Evolutionary conservation across 2,113 vertebrate species (phyloP).

Genomic region (Empidonax traillii): DNA sequence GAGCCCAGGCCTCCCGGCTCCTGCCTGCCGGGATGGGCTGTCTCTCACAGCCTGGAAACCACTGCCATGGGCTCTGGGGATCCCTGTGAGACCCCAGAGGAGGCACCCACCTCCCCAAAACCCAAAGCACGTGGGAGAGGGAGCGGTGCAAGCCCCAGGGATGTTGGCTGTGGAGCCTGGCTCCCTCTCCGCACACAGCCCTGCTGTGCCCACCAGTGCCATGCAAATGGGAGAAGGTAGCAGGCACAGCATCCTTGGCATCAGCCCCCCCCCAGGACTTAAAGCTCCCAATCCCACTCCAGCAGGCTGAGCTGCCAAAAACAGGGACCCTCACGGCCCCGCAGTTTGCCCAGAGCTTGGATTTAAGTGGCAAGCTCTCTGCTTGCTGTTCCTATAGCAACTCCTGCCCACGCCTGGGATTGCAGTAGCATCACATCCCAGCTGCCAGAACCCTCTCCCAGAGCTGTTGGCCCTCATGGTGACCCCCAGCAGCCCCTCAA

Average conservation of each 20-base stretch:
- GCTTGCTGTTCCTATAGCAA: constrained; percentile 46
- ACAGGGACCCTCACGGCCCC: background rate
- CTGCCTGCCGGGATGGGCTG: background rate
- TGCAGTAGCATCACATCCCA: background rate
- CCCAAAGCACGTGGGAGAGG: accelerated
- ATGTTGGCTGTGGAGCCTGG: background rate
- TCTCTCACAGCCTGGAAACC: background rate
- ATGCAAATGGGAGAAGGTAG: accelerated
- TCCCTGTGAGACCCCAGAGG: background rate
- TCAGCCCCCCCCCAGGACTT: background rate
- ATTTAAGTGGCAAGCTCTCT: background rate
- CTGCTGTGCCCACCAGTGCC: background rate
- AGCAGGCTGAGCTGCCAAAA: background rate
- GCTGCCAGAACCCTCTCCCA: background rate
- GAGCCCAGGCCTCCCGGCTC: background rate
- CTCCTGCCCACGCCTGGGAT: background rate
- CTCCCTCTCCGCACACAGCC: background rate
- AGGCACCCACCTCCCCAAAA: background rate
- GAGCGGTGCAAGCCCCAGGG: background rate
- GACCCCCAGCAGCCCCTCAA: background rate
- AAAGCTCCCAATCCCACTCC: background rate
- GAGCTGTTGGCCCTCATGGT: background rate
- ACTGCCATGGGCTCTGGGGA: accelerated
- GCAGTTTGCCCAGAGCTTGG: background rate
- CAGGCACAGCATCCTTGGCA: background rate